phyloP scores from a whole-genome alignment of 2,797 vertebrate genomes.

The Acipenser ruthenus region DNA sequence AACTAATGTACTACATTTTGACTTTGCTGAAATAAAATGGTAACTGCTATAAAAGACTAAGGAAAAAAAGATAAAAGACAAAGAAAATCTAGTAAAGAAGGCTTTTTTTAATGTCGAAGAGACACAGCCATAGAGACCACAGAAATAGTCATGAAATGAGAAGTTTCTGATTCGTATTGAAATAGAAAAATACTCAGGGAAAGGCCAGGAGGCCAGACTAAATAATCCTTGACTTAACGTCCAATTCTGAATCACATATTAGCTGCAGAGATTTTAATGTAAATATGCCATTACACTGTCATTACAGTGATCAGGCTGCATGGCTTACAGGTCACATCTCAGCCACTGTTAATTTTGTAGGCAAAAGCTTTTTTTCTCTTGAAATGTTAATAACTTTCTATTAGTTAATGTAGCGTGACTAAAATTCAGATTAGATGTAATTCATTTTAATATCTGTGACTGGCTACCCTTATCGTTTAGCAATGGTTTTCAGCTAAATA shows the following conservation, averaged over 20 bases:
- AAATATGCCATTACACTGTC: slow-evolving; percentile 99
- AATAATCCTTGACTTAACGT: slow-evolving; percentile 99
- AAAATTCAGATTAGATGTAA: slow-evolving; percentile 99
- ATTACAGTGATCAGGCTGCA: slow-evolving; percentile 97
- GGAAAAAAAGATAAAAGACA: slow-evolving; percentile 43
- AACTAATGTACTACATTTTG: slow-evolving; percentile 51
- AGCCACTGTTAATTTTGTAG: slow-evolving; percentile 98
- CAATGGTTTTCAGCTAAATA: slow-evolving; percentile 95
- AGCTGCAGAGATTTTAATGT: slow-evolving; percentile 98
- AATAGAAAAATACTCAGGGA: slow-evolving; percentile 85
- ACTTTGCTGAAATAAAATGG: slow-evolving; percentile 58
- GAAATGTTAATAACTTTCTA: slow-evolving; percentile 99
- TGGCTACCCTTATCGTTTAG: slow-evolving; percentile 97
- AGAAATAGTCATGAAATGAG: slow-evolving; percentile 98
- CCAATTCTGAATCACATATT: slow-evolving; percentile 98
- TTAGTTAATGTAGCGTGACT: slow-evolving; percentile 99
- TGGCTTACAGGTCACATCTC: slow-evolving; percentile 96
- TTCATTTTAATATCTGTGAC: slow-evolving; percentile 99
- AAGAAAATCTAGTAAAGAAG: slow-evolving; percentile 62
- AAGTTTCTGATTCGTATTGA: slow-evolving; percentile 96
- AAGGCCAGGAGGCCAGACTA: slow-evolving; percentile 97
- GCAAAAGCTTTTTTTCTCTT: slow-evolving; percentile 98
- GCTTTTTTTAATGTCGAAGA: slow-evolving; percentile 59
- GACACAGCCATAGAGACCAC: slow-evolving; percentile 68
- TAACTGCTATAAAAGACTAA: slow-evolving; percentile 67